These are phyloP conservation scores for Molorchus minor DNA, from an alignment of 2,888 invertebrate species.

Conservation along the genomic window DNA sequence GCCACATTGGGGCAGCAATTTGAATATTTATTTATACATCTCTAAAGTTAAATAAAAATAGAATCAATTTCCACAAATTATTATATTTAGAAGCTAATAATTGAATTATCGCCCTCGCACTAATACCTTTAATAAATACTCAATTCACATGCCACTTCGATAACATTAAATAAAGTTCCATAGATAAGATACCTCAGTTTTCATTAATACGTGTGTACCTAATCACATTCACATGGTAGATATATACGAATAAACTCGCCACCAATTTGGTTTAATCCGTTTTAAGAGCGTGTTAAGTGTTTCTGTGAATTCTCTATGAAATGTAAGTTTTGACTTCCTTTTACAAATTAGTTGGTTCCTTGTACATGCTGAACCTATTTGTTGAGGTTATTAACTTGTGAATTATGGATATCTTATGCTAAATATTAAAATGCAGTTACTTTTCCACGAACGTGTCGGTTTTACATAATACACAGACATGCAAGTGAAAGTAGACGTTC, in stretches of 20 bases:
- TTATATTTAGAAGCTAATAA: constrained; percentile 24
- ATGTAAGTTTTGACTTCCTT: not conserved
- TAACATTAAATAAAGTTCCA: constrained; percentile 11
- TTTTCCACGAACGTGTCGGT: not conserved
- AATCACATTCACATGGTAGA: constrained; percentile 3
- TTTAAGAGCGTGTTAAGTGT: not conserved
- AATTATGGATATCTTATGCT: too few relatives aligned
- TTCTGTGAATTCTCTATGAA: not conserved
- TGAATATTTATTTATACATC: not conserved
- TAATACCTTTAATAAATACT: constrained; percentile 19
- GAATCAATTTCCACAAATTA: constrained; percentile 3
- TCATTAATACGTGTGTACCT: constrained; percentile 16
- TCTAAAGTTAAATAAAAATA: constrained; percentile 13
- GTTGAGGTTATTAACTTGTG: too few relatives aligned
- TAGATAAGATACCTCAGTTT: constrained; percentile 21
- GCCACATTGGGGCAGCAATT: too few relatives aligned
- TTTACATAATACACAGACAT: not conserved
- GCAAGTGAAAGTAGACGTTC: not conserved
- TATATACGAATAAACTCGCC: constrained; percentile 4
- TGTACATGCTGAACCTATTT: too few relatives aligned
- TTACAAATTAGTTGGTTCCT: too few relatives aligned
- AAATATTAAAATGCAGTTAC: too few relatives aligned
- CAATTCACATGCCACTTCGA: constrained; percentile 18
- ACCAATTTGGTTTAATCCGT: not conserved
- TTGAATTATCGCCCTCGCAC: constrained; percentile 15